Evolutionary conservation across 2,797 vertebrate genomes (phyloP).

Genomic region (Menidia menidia): DNA sequence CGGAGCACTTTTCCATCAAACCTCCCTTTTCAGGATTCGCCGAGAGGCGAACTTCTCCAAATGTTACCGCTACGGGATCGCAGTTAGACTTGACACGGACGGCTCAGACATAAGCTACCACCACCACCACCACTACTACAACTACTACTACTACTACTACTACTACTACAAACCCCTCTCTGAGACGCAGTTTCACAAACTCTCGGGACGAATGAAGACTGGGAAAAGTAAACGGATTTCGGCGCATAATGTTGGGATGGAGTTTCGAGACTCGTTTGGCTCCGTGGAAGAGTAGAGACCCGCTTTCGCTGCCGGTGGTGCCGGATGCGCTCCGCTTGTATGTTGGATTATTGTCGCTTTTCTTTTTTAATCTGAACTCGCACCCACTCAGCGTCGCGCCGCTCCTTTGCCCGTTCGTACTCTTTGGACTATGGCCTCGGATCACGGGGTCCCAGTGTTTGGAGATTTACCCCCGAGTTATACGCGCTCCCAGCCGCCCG

Average conservation of each 20-base stretch:
- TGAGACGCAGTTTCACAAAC: slow-evolving; percentile 76
- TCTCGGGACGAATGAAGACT: slow-evolving; percentile 87
- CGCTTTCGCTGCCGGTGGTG: slow-evolving; percentile 69
- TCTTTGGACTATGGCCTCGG: slow-evolving; percentile 89
- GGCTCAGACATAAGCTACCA: slow-evolving; percentile 67
- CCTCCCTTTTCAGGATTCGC: slow-evolving; percentile 88
- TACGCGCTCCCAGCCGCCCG: slow-evolving; percentile 81
- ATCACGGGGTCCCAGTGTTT: slow-evolving; percentile 83
- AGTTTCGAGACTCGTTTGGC: slow-evolving; percentile 85
- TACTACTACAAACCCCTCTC: slow-evolving; percentile 52
- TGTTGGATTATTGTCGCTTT: slow-evolving; percentile 82
- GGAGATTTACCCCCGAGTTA: slow-evolving; percentile 88
- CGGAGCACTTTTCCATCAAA: slow-evolving; percentile 89
- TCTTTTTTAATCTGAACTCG: slow-evolving; percentile 69
- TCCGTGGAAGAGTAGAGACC: slow-evolving; percentile 82
- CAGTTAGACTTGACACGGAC: slow-evolving; percentile 81
- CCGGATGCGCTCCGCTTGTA: slow-evolving; percentile 81
- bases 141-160: slow-evolving; percentile 44
- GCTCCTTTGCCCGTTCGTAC: slow-evolving; percentile 61
- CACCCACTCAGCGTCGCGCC: slow-evolving; percentile 66
- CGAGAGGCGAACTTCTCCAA: slow-evolving; percentile 86
- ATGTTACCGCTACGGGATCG: slow-evolving; percentile 85
- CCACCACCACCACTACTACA: slow-evolving; percentile 65
- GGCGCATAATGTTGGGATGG: slow-evolving; percentile 90
- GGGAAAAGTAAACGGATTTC: slow-evolving; percentile 86